Evolutionary conservation across 2,113 vertebrate species (phyloP).

Genomic region (Syngnathus floridae): DNA sequence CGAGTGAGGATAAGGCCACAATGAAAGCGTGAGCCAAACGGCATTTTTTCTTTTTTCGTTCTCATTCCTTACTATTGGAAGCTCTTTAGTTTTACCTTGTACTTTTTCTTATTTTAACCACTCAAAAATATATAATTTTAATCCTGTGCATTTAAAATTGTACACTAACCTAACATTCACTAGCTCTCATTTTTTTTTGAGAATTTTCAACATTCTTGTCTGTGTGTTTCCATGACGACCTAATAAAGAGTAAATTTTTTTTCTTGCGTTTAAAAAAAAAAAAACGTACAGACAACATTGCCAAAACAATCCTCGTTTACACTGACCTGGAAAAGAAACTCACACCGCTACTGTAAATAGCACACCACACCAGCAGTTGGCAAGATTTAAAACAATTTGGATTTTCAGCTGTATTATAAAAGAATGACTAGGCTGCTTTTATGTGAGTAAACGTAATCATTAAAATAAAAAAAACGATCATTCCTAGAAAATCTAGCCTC

Average conservation of each 20-base stretch:
- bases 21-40: slow-evolving; percentile 9
- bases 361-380: neutral
- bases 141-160: neutral
- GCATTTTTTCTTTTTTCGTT: neutral
- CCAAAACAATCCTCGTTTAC: neutral
- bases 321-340: neutral
- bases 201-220: neutral
- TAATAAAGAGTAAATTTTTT: too few species aligned
- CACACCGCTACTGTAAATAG: neutral
- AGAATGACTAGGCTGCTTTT: neutral
- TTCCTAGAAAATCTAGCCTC: neutral
- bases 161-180: neutral
- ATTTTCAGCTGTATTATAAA: neutral
- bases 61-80: slow-evolving; percentile 1
- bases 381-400: neutral
- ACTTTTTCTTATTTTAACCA: slow-evolving; percentile 17
- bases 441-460: neutral
- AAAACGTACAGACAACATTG: neutral
- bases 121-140: neutral
- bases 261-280: neutral
- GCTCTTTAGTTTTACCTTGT: neutral
- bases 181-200: neutral
- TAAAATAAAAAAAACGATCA: neutral
- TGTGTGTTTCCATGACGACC: neutral
- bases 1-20: slow-evolving; percentile 24